Base-by-base conservation (phyloP, 2,113 vertebrate species). In the Microtus richardsoni region DNA sequence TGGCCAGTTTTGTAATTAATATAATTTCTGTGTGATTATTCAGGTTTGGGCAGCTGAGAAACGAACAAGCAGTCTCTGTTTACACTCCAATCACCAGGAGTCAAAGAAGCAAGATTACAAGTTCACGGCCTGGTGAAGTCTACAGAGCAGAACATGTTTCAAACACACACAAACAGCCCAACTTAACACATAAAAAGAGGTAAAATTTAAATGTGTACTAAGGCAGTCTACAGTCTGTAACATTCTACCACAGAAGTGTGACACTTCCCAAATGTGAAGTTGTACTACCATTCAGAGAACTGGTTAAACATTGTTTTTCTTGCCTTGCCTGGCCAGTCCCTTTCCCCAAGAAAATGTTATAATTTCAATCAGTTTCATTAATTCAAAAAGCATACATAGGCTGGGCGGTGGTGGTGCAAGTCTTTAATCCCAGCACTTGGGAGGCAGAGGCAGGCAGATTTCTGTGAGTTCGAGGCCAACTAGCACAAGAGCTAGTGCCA, bases 281-380 rank as follows among this genome's bases (percentile, higher is more conserved):
- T 94, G n/a, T 54, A 75, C 21, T 26, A 5, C 52, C 75, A 96
- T 78, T 82, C 44, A 93, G 24, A 77, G 60, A 89, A 66, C 16
- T 84, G 7, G 93, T 71, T 10, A 75, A 91, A 95, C 33, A 91
- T 49, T 80, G 28, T 68, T 84, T 80, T 95, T 94, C 28, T 89
- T 92, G 14, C 49, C 64, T 74, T 96, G 90, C 33, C 86, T 92
- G 14, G 54, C 54, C 47, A 93, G 79, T 7, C 26, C 30, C 54
- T 62, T 95, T 73, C 85, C 47, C 54, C 16, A 89, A 92, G 22
- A 39, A 19, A 97, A 94, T 89, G 62, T 70, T 89, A 41, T 68
- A 82, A 86, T 93, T 96, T 86, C 90, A 64, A 93, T 26, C 33
- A 10, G 41, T 82, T n/a, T 95, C 85, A 88, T 68, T 97, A 41